Evolutionary conservation across 2,888 invertebrate species (phyloP), one percentile per base, ranked within the genome.

Genomic region (Drosophila neutralis): DNA sequence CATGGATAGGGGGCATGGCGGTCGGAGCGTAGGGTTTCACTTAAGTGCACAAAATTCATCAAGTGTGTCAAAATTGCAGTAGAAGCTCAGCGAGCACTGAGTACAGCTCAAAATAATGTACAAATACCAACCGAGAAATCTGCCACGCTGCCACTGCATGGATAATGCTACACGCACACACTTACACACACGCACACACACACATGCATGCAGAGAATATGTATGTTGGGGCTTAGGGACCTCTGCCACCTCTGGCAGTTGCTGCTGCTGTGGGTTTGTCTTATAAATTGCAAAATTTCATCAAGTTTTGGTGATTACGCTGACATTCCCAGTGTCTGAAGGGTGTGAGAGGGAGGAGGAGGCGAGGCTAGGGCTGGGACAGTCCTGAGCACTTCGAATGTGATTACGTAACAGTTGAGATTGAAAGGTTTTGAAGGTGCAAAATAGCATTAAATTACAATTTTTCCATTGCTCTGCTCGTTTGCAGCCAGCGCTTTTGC

Each of bases 251-350:
- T 36, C 42, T 57, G 31, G 58, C 59, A 66, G 53, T 67, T 62
- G 68, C 48, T 64, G 70, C 52, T 65, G 33, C 66, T 64, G 65
- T 62, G 48, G 76, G 78, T 76, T 78, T 79, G 79, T 84, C 83
- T 83, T 82, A 87, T 83, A 86, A 89, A 89, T 86, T 87, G 87
- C 69, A 80, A 80, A 84, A 87, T 87, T 89, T 82, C 80, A 89
- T 87, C 89, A 89, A 85, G 83, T 82, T 81, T 71, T 73, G 81
- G 76, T 83, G 81, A 82, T 85, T 82, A 81, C 82, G 61, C 51
- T 57, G 49, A 58, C 59, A 54, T 61, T 36, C 49, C 63, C 36
- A 33, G 8, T n/a, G 33, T 35, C 66, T n/a, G 3, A 6, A 24
- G 21, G 7, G 35, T 18, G 15, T 36, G 49, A 10, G 33, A 27